phyloP scores from a whole-genome alignment of 64 coral and sea anemone genomes.

The Pachyseris speciosa region DNA sequence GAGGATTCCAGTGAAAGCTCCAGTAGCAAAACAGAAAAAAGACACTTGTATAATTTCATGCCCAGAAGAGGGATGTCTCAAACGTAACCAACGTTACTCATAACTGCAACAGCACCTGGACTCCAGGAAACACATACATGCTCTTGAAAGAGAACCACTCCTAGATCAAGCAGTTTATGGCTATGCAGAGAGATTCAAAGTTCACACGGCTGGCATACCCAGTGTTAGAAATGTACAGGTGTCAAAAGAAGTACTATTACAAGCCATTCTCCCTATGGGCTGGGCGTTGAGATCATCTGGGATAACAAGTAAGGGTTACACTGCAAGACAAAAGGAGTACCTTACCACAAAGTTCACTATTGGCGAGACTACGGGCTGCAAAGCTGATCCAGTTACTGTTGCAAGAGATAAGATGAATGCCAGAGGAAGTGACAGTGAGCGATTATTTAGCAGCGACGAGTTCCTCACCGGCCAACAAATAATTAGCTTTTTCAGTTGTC shows the following conservation, averaged over 20 bases:
- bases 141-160: conserved; percentile 24
- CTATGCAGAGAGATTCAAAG: conserved; percentile 38
- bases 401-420: conserved; percentile 17
- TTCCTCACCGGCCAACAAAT: conserved; percentile 57
- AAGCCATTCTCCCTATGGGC: conserved; percentile 22
- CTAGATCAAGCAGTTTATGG: conserved; percentile 48
- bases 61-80: not conserved
- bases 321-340: conserved; percentile 26
- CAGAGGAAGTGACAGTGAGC: conserved; percentile 33
- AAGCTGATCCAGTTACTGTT: conserved; percentile 37
- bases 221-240: not conserved
- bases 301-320: conserved; percentile 10
- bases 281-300: conserved; percentile 8
- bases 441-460: conserved; percentile 27
- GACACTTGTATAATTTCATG: not conserved
- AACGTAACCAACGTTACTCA: not conserved
- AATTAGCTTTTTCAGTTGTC: conserved; percentile 39
- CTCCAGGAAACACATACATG: conserved; percentile 6
- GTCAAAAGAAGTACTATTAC: not conserved
- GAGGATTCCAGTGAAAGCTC: not conserved
- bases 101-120: conserved; percentile 30
- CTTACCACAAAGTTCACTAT: conserved; percentile 24
- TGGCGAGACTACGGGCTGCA: conserved; percentile 33
- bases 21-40: not conserved
- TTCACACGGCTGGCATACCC: not conserved